Percentiles rank a stretch among this genome's conserved stretches.
Conservation (phyloP, 2,888 invertebrate species). For the Caprella mutica region DNA sequence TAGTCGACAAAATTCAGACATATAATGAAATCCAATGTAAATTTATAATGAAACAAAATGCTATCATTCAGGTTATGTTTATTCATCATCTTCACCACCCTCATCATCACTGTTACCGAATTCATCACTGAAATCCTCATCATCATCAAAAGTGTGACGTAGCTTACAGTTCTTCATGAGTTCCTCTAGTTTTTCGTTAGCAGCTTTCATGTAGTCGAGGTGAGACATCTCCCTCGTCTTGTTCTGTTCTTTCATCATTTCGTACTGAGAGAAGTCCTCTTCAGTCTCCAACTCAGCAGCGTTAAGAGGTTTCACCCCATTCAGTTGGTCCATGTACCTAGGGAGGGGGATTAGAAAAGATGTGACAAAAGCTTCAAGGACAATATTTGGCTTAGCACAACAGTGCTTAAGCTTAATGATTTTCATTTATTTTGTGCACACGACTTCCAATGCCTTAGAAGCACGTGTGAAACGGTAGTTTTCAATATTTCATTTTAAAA, state of each 20-base stretch:
- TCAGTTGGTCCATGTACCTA: conserved; percentile 21
- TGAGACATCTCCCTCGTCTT: conserved; percentile 1
- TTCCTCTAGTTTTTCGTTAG: conserved; percentile 20
- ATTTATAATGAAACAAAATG: no score
- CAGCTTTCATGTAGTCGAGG: conserved; percentile 18
- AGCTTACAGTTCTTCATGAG: conserved; percentile 14
- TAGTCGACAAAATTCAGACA: no score
- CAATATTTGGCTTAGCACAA: no score
- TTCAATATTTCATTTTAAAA: no score
- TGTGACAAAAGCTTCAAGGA: no score
- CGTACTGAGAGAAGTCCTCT: background rate
- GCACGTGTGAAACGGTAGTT: no score
- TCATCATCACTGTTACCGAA: conserved; percentile 2
- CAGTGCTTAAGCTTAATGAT: no score
- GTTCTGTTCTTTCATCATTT: background rate
- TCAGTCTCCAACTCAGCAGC: background rate
- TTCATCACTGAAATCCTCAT: conserved; percentile 1
- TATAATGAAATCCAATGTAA: no score
- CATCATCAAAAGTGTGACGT: background rate
- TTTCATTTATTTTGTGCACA: no score
- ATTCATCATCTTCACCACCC: background rate
- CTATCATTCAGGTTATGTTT: no score
- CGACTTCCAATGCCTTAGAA: no score
- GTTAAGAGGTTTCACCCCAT: conserved; percentile 15
- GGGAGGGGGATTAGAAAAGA: background rate